phyloP scores from a whole-genome alignment of 2,888 invertebrate species.

The Temnothorax rugatulus region DNA sequence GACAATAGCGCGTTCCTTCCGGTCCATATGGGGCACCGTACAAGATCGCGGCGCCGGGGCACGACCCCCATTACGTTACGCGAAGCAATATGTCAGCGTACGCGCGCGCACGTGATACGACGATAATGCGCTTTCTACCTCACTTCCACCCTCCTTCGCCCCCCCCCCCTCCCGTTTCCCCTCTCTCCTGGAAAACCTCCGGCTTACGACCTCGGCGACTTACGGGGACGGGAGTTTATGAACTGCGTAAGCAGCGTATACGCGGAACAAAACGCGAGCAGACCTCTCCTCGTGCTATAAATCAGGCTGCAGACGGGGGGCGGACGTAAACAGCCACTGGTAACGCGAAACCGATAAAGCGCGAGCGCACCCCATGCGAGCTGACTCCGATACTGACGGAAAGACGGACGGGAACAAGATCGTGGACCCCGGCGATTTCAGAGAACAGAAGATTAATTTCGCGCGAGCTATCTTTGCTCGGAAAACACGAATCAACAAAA shows the following conservation, averaged over 20 bases:
- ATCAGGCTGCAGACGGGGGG: conserved; percentile 16
- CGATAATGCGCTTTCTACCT: conserved; percentile 31
- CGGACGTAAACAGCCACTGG: conserved; percentile 33
- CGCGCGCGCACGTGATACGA: conserved; percentile 38
- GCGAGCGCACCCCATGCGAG: conserved; percentile 1
- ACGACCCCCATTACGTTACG: conserved; percentile 35
- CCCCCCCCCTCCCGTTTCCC: too few species aligned
- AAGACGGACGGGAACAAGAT: conserved; percentile 4
- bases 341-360: conserved; percentile 53
- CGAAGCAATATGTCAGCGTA: conserved; percentile 40
- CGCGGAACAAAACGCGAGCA: conserved; percentile 5
- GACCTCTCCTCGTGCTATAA: conserved; percentile 21
- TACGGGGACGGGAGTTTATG: conserved; percentile 38
- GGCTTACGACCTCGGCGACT: conserved; percentile 2
- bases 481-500: not conserved
- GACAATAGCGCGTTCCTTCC: conserved; percentile 30
- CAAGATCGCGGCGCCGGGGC: conserved; percentile 12
- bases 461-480: not conserved
- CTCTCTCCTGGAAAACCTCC: not conserved
- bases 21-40: conserved; percentile 10
- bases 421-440: not conserved
- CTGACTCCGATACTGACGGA: not conserved
- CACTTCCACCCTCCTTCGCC: not conserved
- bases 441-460: conserved; percentile 20
- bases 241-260: conserved; percentile 46